Conservation (phyloP, 2,113 vertebrate genomes). For the Piaya cayana region DNA sequence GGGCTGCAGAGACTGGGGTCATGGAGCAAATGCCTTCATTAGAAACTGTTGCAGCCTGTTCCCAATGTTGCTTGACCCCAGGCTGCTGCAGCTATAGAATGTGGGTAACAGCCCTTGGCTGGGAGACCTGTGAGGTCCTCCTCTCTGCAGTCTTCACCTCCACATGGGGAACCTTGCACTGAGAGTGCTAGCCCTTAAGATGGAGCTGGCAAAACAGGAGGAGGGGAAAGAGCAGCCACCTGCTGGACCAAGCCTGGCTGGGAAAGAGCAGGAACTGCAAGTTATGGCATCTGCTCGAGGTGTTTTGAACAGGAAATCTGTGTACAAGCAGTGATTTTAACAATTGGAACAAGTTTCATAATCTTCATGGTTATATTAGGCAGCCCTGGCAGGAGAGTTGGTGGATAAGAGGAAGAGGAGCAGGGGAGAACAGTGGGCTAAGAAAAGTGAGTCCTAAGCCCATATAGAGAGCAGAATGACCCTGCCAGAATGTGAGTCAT, state of each 20-base stretch:
- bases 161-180: background rate
- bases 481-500: background rate
- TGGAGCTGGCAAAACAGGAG: background rate
- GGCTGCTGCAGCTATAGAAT: background rate
- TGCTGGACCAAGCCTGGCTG: background rate
- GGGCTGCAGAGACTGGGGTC: background rate
- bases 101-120: background rate
- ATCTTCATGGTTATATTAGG: background rate
- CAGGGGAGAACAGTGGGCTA: background rate
- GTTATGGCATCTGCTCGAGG: background rate
- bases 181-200: accelerated
- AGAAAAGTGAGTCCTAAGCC: background rate
- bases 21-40: background rate
- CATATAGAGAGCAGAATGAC: background rate
- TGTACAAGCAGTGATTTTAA: background rate
- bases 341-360: background rate
- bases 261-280: background rate
- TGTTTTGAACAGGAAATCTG: background rate
- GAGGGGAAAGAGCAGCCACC: accelerated
- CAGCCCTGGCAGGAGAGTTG: background rate
- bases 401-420: background rate
- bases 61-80: background rate
- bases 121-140: background rate
- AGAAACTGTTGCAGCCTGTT: background rate
- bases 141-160: background rate